Evolutionary conservation across 2,113 vertebrate species (phyloP).

Genomic region (Ascaphus truei): DNA sequence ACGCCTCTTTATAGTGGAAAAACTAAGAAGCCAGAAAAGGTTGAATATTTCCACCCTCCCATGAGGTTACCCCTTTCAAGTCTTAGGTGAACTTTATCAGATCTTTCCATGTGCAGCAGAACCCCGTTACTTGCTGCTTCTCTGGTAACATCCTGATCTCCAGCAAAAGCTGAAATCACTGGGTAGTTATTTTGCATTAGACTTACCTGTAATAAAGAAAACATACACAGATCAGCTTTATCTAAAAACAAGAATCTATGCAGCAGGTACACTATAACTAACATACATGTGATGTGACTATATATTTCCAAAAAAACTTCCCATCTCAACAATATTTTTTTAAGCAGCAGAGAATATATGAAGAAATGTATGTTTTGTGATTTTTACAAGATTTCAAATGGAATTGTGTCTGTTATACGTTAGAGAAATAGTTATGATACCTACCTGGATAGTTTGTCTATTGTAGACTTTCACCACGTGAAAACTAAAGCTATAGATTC

Average conservation of each 20-base stretch:
- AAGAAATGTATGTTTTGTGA: no score
- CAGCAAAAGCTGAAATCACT: slow-evolving; percentile 97
- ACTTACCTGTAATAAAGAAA: slow-evolving; percentile 79
- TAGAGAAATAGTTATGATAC: no score
- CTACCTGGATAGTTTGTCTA: slow-evolving; percentile 98
- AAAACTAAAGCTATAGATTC: slow-evolving; percentile 99
- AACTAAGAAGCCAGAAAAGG: slow-evolving; percentile 98
- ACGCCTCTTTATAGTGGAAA: slow-evolving; percentile 87
- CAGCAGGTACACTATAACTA: no score
- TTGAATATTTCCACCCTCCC: slow-evolving; percentile 99
- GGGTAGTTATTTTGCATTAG: slow-evolving; percentile 97
- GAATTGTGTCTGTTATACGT: no score
- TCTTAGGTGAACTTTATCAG: slow-evolving; percentile 96
- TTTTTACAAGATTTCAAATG: no score
- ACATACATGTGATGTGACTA: background rate
- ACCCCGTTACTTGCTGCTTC: slow-evolving; percentile 98
- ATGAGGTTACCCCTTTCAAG: slow-evolving; percentile 96
- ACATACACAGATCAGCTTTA: slow-evolving; percentile 43
- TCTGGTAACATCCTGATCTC: slow-evolving; percentile 96
- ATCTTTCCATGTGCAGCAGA: slow-evolving; percentile 92
- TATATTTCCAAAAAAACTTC: background rate
- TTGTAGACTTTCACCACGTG: slow-evolving; percentile 99
- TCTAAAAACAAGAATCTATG: background rate
- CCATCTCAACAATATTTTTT: no score
- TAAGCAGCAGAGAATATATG: no score